Percentiles rank a stretch among this genome's conserved stretches.
Evolutionary conservation across 2,888 invertebrate genomes (phyloP).

Genomic region (Drosophila nigricruria): DNA sequence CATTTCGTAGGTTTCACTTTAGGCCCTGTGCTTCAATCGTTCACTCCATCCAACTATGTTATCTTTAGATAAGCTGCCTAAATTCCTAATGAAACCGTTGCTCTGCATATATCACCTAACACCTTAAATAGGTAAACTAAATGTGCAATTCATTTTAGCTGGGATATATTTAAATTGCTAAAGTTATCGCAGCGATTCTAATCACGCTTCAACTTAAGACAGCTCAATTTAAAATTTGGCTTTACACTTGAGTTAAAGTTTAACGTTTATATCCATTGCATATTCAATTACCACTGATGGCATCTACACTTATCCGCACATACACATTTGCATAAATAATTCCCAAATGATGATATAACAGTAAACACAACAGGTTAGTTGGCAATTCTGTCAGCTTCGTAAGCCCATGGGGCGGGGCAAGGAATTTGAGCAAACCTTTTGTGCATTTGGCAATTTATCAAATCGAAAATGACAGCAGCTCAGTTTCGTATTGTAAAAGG

Average conservation of each 20-base stretch:
- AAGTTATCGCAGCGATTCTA: slow-evolving; percentile 22
- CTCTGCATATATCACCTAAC: background rate
- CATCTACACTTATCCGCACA: slow-evolving; percentile 4
- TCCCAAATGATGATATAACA: slow-evolving; percentile 55
- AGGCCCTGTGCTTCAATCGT: too few relatives aligned
- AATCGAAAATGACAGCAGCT: slow-evolving; percentile 63
- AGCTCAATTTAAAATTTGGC: slow-evolving; percentile 20
- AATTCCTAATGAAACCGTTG: background rate
- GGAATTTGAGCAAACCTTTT: slow-evolving; percentile 27
- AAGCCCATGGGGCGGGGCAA: slow-evolving; percentile 17
- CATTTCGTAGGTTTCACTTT: too few relatives aligned
- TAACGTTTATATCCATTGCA: slow-evolving; percentile 18
- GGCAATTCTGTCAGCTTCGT: slow-evolving; percentile 35
- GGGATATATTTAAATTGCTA: background rate
- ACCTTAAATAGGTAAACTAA: background rate
- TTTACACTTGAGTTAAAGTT: slow-evolving; percentile 18
- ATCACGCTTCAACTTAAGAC: slow-evolving; percentile 8
- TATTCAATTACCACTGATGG: slow-evolving; percentile 37
- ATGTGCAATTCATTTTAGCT: background rate
- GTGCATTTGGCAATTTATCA: slow-evolving; percentile 67
- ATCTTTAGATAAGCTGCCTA: background rate
- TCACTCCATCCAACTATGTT: background rate
- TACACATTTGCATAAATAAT: slow-evolving; percentile 35
- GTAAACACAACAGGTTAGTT: slow-evolving; percentile 49
- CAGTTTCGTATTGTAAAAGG: slow-evolving; percentile 14